These are phyloP conservation scores for Neodiprion pinetum DNA, from an alignment of 1,140 invertebrate species.

Conservation along the genomic window DNA sequence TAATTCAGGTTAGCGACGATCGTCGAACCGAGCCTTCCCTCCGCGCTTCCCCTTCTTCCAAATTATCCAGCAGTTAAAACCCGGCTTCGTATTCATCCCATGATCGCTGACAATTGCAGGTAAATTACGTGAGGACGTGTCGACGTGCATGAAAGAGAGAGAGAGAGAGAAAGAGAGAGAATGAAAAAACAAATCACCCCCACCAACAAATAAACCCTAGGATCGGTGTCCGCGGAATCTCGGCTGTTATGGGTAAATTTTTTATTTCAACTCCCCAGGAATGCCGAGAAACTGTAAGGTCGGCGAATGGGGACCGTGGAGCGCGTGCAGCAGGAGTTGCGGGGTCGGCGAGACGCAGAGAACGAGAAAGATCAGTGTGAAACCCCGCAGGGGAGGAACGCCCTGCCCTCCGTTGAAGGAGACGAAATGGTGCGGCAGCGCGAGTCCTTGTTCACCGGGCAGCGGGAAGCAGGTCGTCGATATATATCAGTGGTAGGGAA, in stretches of 20 bases:
- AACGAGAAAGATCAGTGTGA: slow-evolving; percentile 75
- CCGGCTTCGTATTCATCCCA: not conserved
- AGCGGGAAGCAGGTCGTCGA: slow-evolving; percentile 38
- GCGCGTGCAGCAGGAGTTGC: slow-evolving; percentile 82
- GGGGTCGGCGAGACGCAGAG: slow-evolving; percentile 87
- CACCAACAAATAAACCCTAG: no score
- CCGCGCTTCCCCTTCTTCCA: no score
- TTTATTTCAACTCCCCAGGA: slow-evolving; percentile 47
- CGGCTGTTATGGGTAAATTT: no score
- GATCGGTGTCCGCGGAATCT: no score
- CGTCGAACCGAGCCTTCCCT: not conserved
- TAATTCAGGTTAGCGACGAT: not conserved
- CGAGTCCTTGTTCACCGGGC: slow-evolving; percentile 66
- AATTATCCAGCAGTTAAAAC: not conserved
- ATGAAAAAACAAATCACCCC: no score
- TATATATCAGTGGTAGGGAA: slow-evolving; percentile 49
- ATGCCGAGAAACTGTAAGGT: slow-evolving; percentile 80
- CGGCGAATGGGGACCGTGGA: slow-evolving; percentile 88
- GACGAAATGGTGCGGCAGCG: slow-evolving; percentile 86
- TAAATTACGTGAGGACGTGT: no score
- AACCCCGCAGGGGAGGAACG: slow-evolving; percentile 76
- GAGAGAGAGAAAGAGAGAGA: no score
- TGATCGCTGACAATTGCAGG: no score
- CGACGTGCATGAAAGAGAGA: no score
- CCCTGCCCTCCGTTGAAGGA: slow-evolving; percentile 82